These are phyloP conservation scores for Sphaerodactylus townsendi DNA, from an alignment of 2,113 vertebrate species.

Conservation along the genomic window DNA sequence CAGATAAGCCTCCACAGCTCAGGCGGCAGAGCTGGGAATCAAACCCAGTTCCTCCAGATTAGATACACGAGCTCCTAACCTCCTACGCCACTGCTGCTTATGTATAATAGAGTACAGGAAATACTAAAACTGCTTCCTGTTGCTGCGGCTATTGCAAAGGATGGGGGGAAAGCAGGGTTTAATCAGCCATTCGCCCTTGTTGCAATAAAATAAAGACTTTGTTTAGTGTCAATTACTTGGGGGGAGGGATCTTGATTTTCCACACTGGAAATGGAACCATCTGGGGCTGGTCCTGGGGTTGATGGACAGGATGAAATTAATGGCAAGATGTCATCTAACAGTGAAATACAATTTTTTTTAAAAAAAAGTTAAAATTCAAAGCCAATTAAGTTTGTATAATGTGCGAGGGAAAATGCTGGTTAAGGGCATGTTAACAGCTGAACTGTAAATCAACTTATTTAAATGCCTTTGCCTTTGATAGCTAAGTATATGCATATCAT, in stretches of 20 bases:
- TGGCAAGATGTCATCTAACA: neutral
- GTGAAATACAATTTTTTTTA: conserved; percentile 13
- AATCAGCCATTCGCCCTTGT: fast-evolving
- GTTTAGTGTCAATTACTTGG: neutral
- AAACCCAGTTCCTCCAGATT: too few species aligned
- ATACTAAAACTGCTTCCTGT: neutral
- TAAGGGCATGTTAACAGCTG: conserved; percentile 54
- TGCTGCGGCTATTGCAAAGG: neutral
- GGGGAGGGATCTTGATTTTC: neutral
- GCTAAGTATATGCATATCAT: conserved; percentile 45
- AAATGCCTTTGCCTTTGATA: conserved; percentile 56
- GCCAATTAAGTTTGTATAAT: conserved; percentile 35
- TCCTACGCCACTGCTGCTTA: too few species aligned
- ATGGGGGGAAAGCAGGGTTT: neutral
- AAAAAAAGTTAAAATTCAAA: conserved; percentile 18
- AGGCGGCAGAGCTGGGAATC: too few species aligned
- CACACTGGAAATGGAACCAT: neutral
- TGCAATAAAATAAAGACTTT: neutral
- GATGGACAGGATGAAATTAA: neutral
- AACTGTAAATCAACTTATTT: conserved; percentile 57
- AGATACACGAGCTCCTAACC: too few species aligned
- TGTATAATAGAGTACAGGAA: too few species aligned
- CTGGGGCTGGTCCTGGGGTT: neutral
- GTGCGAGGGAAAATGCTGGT: conserved; percentile 30
- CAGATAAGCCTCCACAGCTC: too few species aligned